Evolutionary conservation across 2,113 vertebrate genomes (phyloP), one percentile per base, ranked within the genome.

Genomic region (Myotis davidii): DNA sequence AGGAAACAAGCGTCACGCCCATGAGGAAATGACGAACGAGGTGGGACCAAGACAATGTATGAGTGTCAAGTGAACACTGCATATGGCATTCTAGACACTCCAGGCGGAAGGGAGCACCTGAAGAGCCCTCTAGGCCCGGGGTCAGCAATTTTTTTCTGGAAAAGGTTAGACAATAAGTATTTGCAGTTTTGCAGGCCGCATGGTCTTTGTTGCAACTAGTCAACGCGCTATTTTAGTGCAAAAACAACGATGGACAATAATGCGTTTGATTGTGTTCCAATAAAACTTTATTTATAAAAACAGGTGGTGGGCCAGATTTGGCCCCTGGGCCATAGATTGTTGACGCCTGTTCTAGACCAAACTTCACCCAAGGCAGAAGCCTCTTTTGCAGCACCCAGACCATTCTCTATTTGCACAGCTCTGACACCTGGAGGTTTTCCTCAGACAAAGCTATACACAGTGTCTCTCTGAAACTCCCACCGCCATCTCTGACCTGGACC

Each of bases 281-380:
- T 85, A 94, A 88, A 97, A 50, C 32, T 94, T 95, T 67, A 92
- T 67, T 88, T 69, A 64, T 79, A 81, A 77, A 95, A 73, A 16
- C 12, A 82, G 52, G 6, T 12, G 3, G 21, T 12, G 6, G 37
- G 39, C 8, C 84, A 54, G 54, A 59, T 65, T 59, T 85, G 48
- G 50, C 59, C 50, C 21, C 1, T 56, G 29, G 45, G 29, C 16
- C 18, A 29, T 59, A 87, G 76, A 73, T 61, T 64, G 25, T 45
- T 70, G 67, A 74, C 1, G 21, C 42, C 10, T 74, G 4, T 32
- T 89, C 64, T 85, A 83, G 32, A 54, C 27, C 69, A 73, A 78
- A 88, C 17, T 34, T 7, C 12, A 79, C 5, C 52, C 21, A 82
- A 64, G 39, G 32, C 25, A 42, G 59, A 88, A 85, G 42, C 3